Base-by-base conservation (phyloP, 2,113 vertebrate species). In the Eptesicus fuscus region DNA sequence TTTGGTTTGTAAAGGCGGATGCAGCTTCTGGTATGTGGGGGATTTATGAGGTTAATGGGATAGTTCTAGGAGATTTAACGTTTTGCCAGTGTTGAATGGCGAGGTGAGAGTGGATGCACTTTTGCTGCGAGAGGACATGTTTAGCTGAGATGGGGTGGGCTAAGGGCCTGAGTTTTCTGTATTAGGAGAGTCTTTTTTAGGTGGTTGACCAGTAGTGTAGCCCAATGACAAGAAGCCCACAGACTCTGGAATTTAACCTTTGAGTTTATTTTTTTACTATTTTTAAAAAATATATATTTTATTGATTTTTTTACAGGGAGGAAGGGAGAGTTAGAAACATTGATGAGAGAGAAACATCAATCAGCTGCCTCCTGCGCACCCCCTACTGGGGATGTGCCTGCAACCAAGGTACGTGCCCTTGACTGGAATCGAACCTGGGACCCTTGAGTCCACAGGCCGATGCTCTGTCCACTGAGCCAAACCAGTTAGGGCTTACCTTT, bases 41-140 rank as follows among this genome's bases (percentile, higher is more conserved):
- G 73, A 67, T 88, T 92, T 93, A 70, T 23, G 35, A 96, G 79
- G 67, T 86, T 95, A 74, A 73, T 69, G 79, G 82, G 69, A 23
- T 47, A 47, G 44, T 93, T 74, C 18, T 18, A 93, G 91, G 61
- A 82, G 59, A 61, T 32, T 65, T 42, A 71, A 53, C 32, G 25
- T 93, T 90, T 56, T 42, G 63, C 61, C 63, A 25, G 35, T 47
- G 17, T 22, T 4, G 11, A 73, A 37, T 40, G 23, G 32, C 18
- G 78, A 95, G 17, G 4, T 53, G 80, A n/a, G 20, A 71, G 16
- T 9, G 25, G 12, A 4, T 37, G 14, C n/a, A 35, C 2, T 94
- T 80, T 65, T 65, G n/a, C 17, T 61, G 5, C 3, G 16, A 28
- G 40, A 32, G 9, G 44, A 42, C 51, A 37, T n/a, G 78, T 71